Percentiles rank a stretch among this genome's conserved stretches.
These are phyloP conservation scores for Drosophila prosaltans DNA, from an alignment of 1,140 invertebrate genomes.

Conservation along the genomic window DNA sequence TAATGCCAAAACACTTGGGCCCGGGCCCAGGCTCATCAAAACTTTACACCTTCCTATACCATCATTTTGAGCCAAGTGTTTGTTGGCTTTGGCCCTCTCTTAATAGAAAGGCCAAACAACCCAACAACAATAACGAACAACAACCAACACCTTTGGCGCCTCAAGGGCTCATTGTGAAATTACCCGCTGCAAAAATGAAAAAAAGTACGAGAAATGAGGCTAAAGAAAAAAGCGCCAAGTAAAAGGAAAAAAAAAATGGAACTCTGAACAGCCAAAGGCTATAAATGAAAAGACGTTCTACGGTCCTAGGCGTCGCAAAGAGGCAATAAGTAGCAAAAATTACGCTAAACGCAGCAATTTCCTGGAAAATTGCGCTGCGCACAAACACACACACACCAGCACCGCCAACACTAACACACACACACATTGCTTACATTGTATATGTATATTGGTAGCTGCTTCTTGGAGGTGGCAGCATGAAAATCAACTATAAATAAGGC, in stretches of 20 bases:
- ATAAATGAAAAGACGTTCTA: slow-evolving; percentile 41
- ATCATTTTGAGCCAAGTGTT: too few species aligned
- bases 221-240: slow-evolving; percentile 15
- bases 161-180: slow-evolving; percentile 74
- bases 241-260: slow-evolving; percentile 38
- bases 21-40: slow-evolving; percentile 51
- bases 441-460: slow-evolving; percentile 33
- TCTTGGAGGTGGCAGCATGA: slow-evolving; percentile 11
- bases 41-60: slow-evolving; percentile 60
- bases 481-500: slow-evolving; percentile 63
- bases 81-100: slow-evolving; percentile 18
- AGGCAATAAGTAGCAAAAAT: slow-evolving; percentile 80
- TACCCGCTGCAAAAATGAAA: slow-evolving; percentile 46
- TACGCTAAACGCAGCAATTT: slow-evolving; percentile 80
- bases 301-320: slow-evolving; percentile 43
- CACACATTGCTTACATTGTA: slow-evolving; percentile 7
- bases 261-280: slow-evolving; percentile 50
- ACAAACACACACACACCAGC: slow-evolving; percentile 30
- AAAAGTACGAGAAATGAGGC: background rate
- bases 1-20: slow-evolving; percentile 41
- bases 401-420: slow-evolving; percentile 1
- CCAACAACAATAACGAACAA: slow-evolving; percentile 19
- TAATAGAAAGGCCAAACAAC: slow-evolving; percentile 60
- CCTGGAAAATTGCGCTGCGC: slow-evolving; percentile 69
- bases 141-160: slow-evolving; percentile 40